A percentile compares a stretch with the other conserved stretches of the same genome.
phyloP scores from a whole-genome alignment of 1,140 invertebrate species.

The Mercenaria mercenaria region DNA sequence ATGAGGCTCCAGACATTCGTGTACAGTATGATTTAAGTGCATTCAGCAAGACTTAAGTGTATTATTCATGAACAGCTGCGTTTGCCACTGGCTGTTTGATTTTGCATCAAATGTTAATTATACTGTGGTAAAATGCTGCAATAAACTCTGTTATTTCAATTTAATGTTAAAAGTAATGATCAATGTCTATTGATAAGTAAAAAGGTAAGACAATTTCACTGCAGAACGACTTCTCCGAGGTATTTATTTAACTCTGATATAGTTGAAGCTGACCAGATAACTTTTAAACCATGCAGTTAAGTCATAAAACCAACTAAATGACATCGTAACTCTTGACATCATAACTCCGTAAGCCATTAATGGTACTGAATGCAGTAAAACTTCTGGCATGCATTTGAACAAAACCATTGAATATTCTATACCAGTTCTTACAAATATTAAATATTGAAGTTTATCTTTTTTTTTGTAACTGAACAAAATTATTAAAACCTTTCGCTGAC shows the following conservation, averaged over 20 bases:
- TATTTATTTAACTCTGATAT: background rate
- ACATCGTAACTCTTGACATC: no score
- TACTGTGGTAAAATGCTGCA: background rate
- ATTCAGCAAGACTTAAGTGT: background rate
- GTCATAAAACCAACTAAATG: no score
- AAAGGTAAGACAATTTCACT: background rate
- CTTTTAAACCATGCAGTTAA: no score
- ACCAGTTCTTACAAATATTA: no score
- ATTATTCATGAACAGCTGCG: background rate
- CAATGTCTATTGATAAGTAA: background rate
- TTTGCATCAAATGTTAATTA: conserved; percentile 23
- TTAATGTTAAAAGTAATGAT: background rate
- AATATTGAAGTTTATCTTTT: no score
- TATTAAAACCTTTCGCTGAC: no score
- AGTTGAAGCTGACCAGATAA: background rate
- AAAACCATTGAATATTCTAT: no score
- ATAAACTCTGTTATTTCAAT: background rate
- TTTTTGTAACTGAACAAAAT: no score
- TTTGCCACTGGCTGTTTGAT: background rate
- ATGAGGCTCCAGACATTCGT: background rate
- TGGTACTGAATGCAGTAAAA: no score
- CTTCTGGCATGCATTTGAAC: no score
- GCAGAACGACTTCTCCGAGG: background rate
- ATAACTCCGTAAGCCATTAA: no score
- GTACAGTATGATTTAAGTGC: background rate